phyloP scores from a whole-genome alignment of 1,140 invertebrate genomes.

The Bombus confusus region DNA sequence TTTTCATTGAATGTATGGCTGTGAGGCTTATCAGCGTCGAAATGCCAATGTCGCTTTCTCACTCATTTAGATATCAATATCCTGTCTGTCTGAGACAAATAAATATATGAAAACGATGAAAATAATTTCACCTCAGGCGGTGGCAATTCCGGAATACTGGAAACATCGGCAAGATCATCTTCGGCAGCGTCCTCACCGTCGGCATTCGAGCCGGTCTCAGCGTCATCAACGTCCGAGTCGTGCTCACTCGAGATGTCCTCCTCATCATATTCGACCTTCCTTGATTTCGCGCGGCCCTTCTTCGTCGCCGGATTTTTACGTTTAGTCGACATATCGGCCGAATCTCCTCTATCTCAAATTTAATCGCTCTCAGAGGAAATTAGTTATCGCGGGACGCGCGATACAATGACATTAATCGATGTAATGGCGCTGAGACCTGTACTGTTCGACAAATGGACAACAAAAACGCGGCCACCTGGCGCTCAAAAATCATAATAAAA shows the following conservation, averaged over 20 bases:
- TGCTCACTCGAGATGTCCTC: conserved; percentile 81
- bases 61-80: not conserved
- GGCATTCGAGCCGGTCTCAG: conserved; percentile 73
- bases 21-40: not conserved
- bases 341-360: not conserved
- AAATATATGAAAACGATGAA: conserved; percentile 33
- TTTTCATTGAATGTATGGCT: not conserved
- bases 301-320: conserved; percentile 72
- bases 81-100: conserved; percentile 7
- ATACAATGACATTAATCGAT: conserved; percentile 71
- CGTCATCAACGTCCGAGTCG: conserved; percentile 79
- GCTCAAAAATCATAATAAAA: conserved; percentile 77
- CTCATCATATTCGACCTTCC: conserved; percentile 80
- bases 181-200: conserved; percentile 77
- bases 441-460: conserved; percentile 60
- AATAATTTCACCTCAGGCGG: conserved; percentile 76
- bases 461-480: conserved; percentile 73
- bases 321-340: conserved; percentile 74
- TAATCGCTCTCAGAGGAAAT: not conserved
- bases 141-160: conserved; percentile 76
- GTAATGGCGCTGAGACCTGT: conserved; percentile 70
- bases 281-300: conserved; percentile 76
- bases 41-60: conserved; percentile 2
- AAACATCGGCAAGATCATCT: conserved; percentile 74
- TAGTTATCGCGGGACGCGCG: conserved; percentile 17